Evolutionary conservation across 2,113 vertebrate species (phyloP).

Genomic region (Formicarius rufipectus): DNA sequence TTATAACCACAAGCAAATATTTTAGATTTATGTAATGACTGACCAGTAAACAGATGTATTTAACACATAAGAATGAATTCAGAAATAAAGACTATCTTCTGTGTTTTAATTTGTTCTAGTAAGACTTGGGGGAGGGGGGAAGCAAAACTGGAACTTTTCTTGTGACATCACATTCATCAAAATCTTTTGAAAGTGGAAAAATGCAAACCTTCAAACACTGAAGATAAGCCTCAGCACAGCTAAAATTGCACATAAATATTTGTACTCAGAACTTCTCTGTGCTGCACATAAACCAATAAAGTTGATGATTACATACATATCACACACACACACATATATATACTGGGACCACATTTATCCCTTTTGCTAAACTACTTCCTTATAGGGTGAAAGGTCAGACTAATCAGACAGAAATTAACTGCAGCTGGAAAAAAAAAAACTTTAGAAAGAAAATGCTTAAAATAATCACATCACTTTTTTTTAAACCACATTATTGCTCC

Average conservation of each 20-base stretch:
- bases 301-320: neutral
- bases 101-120: neutral
- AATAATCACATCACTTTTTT: slow-evolving; percentile 31
- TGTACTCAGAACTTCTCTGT: slow-evolving; percentile 36
- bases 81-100: neutral
- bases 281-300: slow-evolving; percentile 37
- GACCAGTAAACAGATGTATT: neutral
- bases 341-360: slow-evolving; percentile 51
- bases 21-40: neutral
- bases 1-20: neutral
- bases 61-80: neutral
- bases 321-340: neutral
- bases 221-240: neutral
- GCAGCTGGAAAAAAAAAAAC: slow-evolving; percentile 68
- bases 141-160: neutral
- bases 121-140: neutral
- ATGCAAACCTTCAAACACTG: neutral
- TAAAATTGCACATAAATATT: slow-evolving; percentile 18
- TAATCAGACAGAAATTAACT: slow-evolving; percentile 77
- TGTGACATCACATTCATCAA: neutral
- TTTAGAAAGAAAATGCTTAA: slow-evolving; percentile 48
- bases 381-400: slow-evolving; percentile 69
- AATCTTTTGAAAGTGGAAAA: neutral
- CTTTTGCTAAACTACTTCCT: slow-evolving; percentile 73
- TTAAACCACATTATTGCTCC: slow-evolving; percentile 36